A percentile compares a stretch with the other conserved stretches of the same genome.
These are phyloP conservation scores for Cephus spinipes DNA, from an alignment of 2,888 invertebrate species.

Conservation along the genomic window DNA sequence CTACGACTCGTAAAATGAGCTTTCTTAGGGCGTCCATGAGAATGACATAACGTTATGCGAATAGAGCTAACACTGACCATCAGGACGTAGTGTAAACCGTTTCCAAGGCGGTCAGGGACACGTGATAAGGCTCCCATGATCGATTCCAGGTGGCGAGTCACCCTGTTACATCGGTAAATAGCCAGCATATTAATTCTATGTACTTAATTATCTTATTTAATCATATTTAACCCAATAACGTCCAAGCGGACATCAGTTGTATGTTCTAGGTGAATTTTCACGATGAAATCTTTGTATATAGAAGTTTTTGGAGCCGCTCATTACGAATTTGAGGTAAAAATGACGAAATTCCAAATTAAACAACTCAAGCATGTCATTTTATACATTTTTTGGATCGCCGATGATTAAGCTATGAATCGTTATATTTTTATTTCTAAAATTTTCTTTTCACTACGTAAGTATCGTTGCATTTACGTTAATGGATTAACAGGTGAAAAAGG, in stretches of 20 bases:
- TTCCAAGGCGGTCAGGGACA: background rate
- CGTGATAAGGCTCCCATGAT: background rate
- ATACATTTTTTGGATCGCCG: too few species aligned
- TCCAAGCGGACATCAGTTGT: too few species aligned
- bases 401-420: too few species aligned
- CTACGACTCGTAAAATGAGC: background rate
- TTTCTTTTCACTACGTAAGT: too few species aligned
- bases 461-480: too few species aligned
- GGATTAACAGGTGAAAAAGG: background rate
- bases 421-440: too few species aligned
- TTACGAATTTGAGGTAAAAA: too few species aligned
- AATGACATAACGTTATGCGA: background rate
- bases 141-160: background rate
- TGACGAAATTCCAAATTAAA: too few species aligned
- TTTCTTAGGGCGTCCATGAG: background rate
- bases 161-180: background rate
- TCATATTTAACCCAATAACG: background rate
- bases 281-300: too few species aligned
- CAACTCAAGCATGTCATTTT: too few species aligned
- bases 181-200: background rate
- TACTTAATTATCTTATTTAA: background rate
- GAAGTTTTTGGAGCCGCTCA: too few species aligned
- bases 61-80: background rate
- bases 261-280: too few species aligned
- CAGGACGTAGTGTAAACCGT: background rate